Evolutionary conservation across 2,113 vertebrate genomes (phyloP), one percentile per base, ranked within the genome.

Genomic region (Natator depressus): DNA sequence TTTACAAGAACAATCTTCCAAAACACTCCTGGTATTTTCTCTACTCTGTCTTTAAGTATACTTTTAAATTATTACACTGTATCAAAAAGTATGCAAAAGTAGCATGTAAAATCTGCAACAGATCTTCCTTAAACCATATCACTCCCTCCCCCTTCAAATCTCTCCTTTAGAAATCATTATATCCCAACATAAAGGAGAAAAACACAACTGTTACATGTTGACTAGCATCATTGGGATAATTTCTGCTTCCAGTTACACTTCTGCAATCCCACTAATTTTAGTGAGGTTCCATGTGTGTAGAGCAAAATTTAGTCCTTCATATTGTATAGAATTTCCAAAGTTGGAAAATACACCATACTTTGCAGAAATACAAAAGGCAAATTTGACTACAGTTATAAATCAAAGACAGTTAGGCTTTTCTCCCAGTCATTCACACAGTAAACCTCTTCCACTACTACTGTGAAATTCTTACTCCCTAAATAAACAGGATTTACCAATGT

Each of bases 1-100:
- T 87, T 87, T n/a, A 80, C 25, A 94, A 92, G 78, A 92, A 86
- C 2, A 88, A 29, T 47, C 42, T 78, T 78, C 42, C 25, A 78
- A 88, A 96, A 78, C 29, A 80, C 1, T 75, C 20, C 12, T 69
- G 35, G 31, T 1, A 6, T 57, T 79, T 54, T 91, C 79, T 89
- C 29, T 31, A 86, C 6, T 0, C 0, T 51, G 5, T 53, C 46
- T 88, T 38, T 31, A 90, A 92, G 19, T 17, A 88, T 6, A 62
- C 3, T 47, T 76, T 47, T 78, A 46, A 78, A 47, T 78, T 78
- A 78, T 78, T 5, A 65, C 0, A 1, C 80, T 72, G 14, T 27
- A 93, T 69, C n/a, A 89, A 88, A 38, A 92, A 47, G 10, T 47
- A 29, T 8, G 24, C 6, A 86, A 85, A 84, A 0, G 5, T 4